Evolutionary conservation across 2,113 vertebrate species (phyloP).

Genomic region (Tragulus kanchil): DNA sequence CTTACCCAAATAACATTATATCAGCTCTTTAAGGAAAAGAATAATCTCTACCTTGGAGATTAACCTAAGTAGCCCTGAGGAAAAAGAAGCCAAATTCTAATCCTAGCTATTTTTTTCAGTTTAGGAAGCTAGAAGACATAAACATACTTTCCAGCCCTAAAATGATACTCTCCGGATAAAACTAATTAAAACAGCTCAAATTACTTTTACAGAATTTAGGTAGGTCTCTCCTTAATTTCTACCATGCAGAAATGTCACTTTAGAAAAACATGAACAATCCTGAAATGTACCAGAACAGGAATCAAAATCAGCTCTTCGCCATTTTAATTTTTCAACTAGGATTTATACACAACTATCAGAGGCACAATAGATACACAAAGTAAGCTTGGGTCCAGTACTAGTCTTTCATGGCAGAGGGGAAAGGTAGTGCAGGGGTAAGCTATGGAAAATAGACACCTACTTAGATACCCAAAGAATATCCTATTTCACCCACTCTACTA

Average conservation of each 20-base stretch:
- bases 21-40: slow-evolving; percentile 14
- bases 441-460: background rate
- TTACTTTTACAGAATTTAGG: background rate
- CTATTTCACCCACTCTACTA: slow-evolving; percentile 33
- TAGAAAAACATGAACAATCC: background rate
- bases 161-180: background rate
- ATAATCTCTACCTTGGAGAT: background rate
- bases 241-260: background rate
- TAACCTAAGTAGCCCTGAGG: background rate
- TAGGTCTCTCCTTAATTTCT: background rate
- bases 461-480: slow-evolving; percentile 1
- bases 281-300: background rate
- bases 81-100: background rate
- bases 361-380: background rate
- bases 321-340: background rate
- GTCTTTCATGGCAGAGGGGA: background rate
- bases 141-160: slow-evolving; percentile 11
- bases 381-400: background rate
- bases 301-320: background rate
- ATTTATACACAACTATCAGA: background rate
- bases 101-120: background rate
- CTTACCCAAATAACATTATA: background rate
- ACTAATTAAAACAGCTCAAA: slow-evolving; percentile 36
- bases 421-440: background rate
- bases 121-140: background rate